Percentiles rank a stretch among this genome's conserved stretches.
phyloP scores from a whole-genome alignment of 1,140 invertebrate species.

The Drosophila serrata region DNA sequence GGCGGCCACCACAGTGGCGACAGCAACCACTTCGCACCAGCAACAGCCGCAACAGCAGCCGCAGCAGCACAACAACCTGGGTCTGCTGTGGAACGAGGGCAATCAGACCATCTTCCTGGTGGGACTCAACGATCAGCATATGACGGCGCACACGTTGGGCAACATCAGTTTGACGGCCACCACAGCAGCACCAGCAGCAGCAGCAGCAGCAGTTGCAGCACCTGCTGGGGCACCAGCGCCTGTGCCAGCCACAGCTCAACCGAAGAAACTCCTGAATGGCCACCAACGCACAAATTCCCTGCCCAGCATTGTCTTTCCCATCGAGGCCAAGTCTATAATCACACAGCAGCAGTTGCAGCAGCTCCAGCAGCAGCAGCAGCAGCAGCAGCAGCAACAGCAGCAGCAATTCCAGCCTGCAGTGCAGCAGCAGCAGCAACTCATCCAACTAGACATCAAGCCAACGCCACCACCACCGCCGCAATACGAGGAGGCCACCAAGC shows the following conservation, averaged over 20 bases:
- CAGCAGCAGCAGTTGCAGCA: conserved; percentile 38
- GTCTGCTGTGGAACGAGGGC: conserved; percentile 83
- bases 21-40: conserved; percentile 41
- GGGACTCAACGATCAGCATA: conserved; percentile 81
- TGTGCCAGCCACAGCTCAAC: conserved; percentile 14
- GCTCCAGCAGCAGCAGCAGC: conserved; percentile 54
- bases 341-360: conserved; percentile 74
- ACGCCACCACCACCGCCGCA: conserved; percentile 86
- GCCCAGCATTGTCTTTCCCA: conserved; percentile 81
- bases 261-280: conserved; percentile 79
- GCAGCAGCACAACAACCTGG: conserved; percentile 73
- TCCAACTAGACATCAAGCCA: conserved; percentile 85
- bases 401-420: conserved; percentile 49
- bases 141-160: conserved; percentile 80
- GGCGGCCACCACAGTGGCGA: conserved; percentile 15
- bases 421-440: conserved; percentile 66
- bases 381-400: conserved; percentile 42
- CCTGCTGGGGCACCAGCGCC: conserved; percentile 22
- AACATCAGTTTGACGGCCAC: conserved; percentile 79
- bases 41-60: conserved; percentile 23
- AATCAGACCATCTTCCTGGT: conserved; percentile 84
- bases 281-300: conserved; percentile 81
- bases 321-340: conserved; percentile 75
- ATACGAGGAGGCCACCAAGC: conserved; percentile 90
- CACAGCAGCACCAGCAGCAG: conserved; percentile 49